These are phyloP conservation scores for Embidobia sp. DNA, from an alignment of 2,888 invertebrate genomes.

Conservation along the genomic window DNA sequence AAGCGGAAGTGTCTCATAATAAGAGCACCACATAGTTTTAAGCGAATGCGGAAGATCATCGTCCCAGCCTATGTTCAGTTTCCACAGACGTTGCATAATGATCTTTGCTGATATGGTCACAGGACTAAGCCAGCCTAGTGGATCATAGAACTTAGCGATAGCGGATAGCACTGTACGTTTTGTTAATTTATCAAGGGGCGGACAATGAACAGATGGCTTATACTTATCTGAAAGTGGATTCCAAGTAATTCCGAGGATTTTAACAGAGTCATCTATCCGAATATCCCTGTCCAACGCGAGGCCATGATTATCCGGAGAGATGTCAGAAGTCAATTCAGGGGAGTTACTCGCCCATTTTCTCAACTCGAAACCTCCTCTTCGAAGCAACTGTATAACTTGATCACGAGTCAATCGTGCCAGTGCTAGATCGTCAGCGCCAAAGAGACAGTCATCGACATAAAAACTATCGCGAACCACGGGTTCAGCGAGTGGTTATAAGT, in stretches of 20 bases:
- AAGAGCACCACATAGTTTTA: not conserved
- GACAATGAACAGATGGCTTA: not conserved
- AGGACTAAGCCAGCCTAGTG: not conserved
- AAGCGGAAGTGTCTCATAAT: not conserved
- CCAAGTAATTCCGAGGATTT: slow-evolving; percentile 24
- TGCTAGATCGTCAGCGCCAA: too few relatives aligned
- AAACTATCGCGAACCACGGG: too few relatives aligned
- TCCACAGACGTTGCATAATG: not conserved
- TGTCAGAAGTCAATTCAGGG: slow-evolving; percentile 1
- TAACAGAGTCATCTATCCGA: not conserved
- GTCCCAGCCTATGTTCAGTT: not conserved
- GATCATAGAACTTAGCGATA: not conserved
- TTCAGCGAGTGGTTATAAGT: not conserved
- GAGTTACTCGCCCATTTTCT: too few relatives aligned
- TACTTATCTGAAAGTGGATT: not conserved
- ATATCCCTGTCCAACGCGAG: not conserved
- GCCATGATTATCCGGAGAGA: not conserved
- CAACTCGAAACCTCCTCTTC: too few relatives aligned
- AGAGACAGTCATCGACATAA: too few relatives aligned
- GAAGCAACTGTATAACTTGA: too few relatives aligned
- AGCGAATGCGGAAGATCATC: not conserved
- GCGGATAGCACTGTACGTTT: not conserved
- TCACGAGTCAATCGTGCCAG: too few relatives aligned
- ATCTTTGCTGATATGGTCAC: not conserved
- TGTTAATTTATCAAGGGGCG: not conserved